Conservation (phyloP, 1,140 invertebrate species). For the Eciton burchellii region DNA sequence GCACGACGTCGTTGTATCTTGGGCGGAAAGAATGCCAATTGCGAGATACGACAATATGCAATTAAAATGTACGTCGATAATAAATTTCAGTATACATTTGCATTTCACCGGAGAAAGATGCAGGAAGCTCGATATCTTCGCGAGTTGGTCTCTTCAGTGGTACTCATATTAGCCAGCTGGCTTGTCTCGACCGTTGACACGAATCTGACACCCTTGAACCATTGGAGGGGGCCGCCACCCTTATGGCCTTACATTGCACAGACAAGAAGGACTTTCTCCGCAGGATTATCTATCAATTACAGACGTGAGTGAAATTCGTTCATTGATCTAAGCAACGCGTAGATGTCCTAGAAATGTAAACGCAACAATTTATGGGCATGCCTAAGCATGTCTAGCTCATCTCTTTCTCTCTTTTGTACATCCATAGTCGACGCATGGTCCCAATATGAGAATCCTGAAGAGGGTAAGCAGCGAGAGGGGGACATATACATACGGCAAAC, state of each 20-base stretch:
- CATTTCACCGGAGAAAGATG: slow-evolving; percentile 14
- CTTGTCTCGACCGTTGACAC: not conserved
- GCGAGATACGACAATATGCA: not conserved
- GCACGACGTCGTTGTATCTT: not conserved
- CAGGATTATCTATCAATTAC: slow-evolving; percentile 32
- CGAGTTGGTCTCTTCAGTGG: not conserved
- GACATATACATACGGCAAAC: slow-evolving; percentile 33
- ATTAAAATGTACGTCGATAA: not conserved
- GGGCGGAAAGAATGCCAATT: not conserved
- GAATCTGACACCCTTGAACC: not conserved
- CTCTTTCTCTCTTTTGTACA: not conserved
- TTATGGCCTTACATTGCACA: not conserved
- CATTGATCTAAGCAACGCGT: not conserved
- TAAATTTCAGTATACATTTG: not conserved
- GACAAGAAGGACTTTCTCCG: not conserved
- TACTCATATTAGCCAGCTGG: not conserved
- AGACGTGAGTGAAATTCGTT: slow-evolving; percentile 53
- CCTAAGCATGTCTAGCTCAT: no score
- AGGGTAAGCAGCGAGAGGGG: slow-evolving; percentile 51
- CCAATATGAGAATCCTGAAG: slow-evolving; percentile 65
- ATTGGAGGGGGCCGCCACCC: not conserved
- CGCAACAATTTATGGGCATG: slow-evolving; percentile 4
- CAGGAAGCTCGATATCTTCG: not conserved
- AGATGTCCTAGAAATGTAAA: not conserved
- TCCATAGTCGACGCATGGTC: slow-evolving; percentile 63